Conservation (phyloP, 2,888 invertebrate genomes). For the Drosophila robusta region DNA sequence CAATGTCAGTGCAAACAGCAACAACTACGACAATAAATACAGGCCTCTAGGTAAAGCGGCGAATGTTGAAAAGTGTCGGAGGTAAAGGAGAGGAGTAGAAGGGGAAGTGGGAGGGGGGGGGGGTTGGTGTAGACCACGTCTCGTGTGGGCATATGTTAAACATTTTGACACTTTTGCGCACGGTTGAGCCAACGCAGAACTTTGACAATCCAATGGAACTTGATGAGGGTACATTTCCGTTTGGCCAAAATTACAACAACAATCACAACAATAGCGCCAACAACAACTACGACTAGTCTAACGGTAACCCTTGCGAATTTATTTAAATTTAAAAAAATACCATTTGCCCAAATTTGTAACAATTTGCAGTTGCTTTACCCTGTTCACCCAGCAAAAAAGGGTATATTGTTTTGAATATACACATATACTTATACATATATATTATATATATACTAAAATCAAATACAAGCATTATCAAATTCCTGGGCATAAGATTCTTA, state of each 20-base stretch:
- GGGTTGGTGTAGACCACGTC: conserved; percentile 32
- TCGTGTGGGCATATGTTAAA: conserved; percentile 78
- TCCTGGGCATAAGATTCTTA: too few species aligned
- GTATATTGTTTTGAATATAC: too few species aligned
- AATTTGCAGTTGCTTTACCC: conserved; percentile 39
- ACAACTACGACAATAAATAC: conserved; percentile 26
- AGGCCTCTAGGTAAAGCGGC: neutral
- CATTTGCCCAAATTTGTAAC: conserved; percentile 50
- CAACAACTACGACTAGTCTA: neutral
- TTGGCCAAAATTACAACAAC: conserved; percentile 17
- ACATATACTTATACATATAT: too few species aligned
- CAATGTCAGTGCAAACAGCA: conserved; percentile 60
- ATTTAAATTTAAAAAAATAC: conserved; percentile 53
- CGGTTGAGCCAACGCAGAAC: conserved; percentile 60
- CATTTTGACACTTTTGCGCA: conserved; percentile 78
- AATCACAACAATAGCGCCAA: conserved; percentile 9
- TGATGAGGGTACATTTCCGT: conserved; percentile 67
- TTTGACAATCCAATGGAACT: conserved; percentile 66
- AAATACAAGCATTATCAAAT: too few species aligned
- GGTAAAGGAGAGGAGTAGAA: neutral
- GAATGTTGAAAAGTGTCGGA: neutral
- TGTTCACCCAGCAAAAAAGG: too few species aligned
- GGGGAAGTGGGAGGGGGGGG: neutral
- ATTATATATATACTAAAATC: too few species aligned
- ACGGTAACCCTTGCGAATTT: conserved; percentile 24